phyloP scores from a whole-genome alignment of 2,888 invertebrate species.

The Mystacides longicornis region DNA sequence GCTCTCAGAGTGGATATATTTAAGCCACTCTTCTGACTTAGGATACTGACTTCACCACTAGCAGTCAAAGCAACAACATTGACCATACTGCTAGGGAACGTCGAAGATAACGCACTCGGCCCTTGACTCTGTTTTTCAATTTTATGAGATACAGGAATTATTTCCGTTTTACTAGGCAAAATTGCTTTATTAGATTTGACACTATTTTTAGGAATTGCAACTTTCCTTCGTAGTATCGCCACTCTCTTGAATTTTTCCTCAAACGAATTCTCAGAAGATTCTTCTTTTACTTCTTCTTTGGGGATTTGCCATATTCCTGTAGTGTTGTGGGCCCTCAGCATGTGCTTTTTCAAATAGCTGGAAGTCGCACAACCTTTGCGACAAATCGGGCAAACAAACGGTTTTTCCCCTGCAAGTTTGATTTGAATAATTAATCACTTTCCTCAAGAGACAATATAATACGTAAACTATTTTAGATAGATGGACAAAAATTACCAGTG shows the following conservation, averaged over 20 bases:
- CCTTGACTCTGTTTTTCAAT: conserved; percentile 26
- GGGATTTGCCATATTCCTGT: background rate
- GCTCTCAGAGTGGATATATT: conserved; percentile 21
- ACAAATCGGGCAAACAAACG: conserved; percentile 46
- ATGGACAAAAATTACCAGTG: conserved; percentile 31
- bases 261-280: conserved; percentile 21
- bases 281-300: conserved; percentile 22
- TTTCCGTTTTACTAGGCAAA: conserved; percentile 7
- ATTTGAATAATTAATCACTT: background rate
- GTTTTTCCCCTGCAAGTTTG: conserved; percentile 39
- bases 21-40: conserved; percentile 16
- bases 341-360: conserved; percentile 37
- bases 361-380: conserved; percentile 36
- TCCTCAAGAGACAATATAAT: background rate
- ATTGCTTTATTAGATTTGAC: background rate
- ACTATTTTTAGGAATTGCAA: background rate
- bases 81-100: conserved; percentile 29
- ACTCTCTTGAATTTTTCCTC: background rate
- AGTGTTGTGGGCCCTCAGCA: conserved; percentile 19
- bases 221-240: background rate
- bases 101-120: conserved; percentile 21
- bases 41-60: conserved; percentile 33
- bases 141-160: conserved; percentile 28
- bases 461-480: background rate
- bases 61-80: conserved; percentile 35